Base-by-base conservation (phyloP, 2,113 vertebrate species). In the Colossoma macropomum region DNA sequence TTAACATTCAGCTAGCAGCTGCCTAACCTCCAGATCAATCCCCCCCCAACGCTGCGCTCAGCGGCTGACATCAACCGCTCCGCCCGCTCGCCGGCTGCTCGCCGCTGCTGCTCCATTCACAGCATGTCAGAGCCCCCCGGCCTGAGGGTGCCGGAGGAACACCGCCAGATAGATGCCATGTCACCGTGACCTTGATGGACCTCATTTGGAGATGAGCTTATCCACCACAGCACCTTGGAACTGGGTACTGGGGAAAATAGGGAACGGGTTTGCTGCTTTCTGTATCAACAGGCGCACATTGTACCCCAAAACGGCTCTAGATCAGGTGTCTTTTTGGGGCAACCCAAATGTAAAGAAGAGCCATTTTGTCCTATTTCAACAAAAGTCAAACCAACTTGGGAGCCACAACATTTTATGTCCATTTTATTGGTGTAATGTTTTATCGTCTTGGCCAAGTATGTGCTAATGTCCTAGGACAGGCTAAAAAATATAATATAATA, bases 1-100 rank as follows among this genome's bases (percentile, higher is more conserved):
- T 83, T 86, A 83, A 65, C 77, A 86, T 86, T 86, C 85, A 86
- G 56, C 85, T 30, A 66, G 75, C 84, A 86, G 77, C 80, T 82
- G 84, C 75, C 23, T 59, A 79, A 75, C 83, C 83, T 84, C 76
- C 34, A 45, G 62, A 80, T 80, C 77, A 50, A 79, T 28, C 68
- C 25, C 34, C 75, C 21, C 9, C 41, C 52, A 76, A 69, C 65
- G 27, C 73, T 21, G 12, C 48, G 32, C 63, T 69, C 28, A 45
- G 32, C 81, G 69, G 15, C 52, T 77, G 81, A 82, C 73, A 69
- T 76, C 32, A 52, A 69, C 25, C 25, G 5, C 56, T 59, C 41
- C 32, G 62, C 62, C 28, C n/a, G 45, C 65, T 25, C 0, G n/a
- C 72, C 38, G 80, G 72, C n/a, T 80, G 79, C 21, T 1, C 9